Base-by-base conservation (phyloP, 1,140 invertebrate species). In the Drosophila parvula region DNA sequence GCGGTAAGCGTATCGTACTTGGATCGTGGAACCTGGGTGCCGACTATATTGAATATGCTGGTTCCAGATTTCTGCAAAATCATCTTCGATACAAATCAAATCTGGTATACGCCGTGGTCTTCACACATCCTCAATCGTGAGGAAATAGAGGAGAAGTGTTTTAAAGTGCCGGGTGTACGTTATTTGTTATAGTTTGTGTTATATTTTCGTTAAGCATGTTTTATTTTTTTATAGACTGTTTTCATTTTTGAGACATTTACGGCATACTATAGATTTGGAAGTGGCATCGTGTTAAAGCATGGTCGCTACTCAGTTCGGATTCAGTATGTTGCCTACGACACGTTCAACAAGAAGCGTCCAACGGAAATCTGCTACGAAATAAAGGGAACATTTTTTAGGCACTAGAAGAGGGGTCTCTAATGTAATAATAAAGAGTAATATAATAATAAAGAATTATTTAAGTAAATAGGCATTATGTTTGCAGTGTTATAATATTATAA, bases 1-100 rank as follows among this genome's bases (percentile, higher is more conserved):
- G 18, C 18, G 6, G 0, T 6, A 12, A 14, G 18, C 22, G 3
- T 45, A 1, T 1, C 6, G 2, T 45, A 22, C 18, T 27, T 45
- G 4, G 44, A 45, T 14, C 18, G 44, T 22, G 44, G 44, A 22
- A 27, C 44, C 11, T 45, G 44, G 44, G 44, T 45, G 12, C 44
- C 44, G 22, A 45, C 44, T 22, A 45, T 45, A 45, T 11, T 45
- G 44, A 45, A 45, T 45, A 27, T 45, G 44, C 11, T 45, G 18
- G 6, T 45, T 45, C 0, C 4, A 11, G 44, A 45, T 12, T 45
- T 45, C 6, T 45, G 44, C 44, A 27, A 12, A 27, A 6, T 45
- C 6, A 12, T 45, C 2, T 45, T 22, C 18, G 44, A 45, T 45
- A 22, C 22, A 11, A 45, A 8, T 2, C 44, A 45, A 45, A 0